Percentiles rank a stretch among this genome's conserved stretches.
phyloP scores from a whole-genome alignment of 2,888 invertebrate genomes.

The Leptopilina syphax region DNA sequence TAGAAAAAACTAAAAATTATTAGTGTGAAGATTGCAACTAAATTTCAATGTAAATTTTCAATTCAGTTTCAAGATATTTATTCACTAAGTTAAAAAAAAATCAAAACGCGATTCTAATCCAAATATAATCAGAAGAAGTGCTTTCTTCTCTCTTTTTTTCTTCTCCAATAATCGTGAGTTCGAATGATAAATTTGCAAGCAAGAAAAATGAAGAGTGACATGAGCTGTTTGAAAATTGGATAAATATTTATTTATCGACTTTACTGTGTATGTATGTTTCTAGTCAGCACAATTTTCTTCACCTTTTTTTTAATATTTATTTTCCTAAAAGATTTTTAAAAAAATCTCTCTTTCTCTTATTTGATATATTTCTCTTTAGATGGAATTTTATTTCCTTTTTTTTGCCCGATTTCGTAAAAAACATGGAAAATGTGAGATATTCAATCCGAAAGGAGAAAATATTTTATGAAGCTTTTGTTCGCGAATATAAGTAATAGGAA shows the following conservation, averaged over 20 bases:
- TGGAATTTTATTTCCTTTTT: background rate
- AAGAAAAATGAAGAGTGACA: conserved; percentile 40
- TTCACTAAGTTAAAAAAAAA: too few species aligned
- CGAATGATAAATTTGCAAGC: conserved; percentile 4
- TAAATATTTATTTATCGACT: conserved; percentile 69
- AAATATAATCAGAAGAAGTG: conserved; percentile 13
- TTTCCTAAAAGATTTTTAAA: background rate
- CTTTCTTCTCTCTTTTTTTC: background rate
- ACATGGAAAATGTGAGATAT: background rate
- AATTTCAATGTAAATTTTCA: too few species aligned
- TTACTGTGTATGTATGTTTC: conserved; percentile 41
- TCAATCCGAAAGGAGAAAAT: background rate
- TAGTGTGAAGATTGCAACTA: too few species aligned
- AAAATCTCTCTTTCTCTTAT: background rate
- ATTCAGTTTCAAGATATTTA: too few species aligned
- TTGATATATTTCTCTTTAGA: conserved; percentile 47
- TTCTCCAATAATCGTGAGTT: conserved; percentile 22
- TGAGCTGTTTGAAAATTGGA: conserved; percentile 52
- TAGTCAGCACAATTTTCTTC: conserved; percentile 54
- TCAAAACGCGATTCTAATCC: background rate
- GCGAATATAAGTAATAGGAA: conserved; percentile 1
- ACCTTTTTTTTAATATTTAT: conserved; percentile 44
- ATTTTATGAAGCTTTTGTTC: background rate
- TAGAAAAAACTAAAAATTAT: too few species aligned
- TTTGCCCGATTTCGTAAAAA: background rate